These are phyloP conservation scores for Pseudolycoriella hygida DNA, from an alignment of 2,888 invertebrate genomes.

Conservation along the genomic window DNA sequence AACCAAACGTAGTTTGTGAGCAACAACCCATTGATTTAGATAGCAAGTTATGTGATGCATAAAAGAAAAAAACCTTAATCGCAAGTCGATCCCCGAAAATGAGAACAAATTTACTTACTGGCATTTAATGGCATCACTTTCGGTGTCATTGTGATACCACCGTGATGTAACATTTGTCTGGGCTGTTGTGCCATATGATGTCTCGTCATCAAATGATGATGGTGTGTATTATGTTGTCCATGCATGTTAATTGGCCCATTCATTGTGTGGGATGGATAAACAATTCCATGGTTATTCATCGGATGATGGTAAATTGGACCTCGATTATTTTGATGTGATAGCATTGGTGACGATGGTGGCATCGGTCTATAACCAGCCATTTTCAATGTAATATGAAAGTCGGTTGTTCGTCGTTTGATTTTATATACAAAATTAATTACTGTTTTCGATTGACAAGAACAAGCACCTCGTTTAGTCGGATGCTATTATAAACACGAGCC, in stretches of 20 bases:
- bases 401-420: neutral
- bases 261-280: slow-evolving; percentile 28
- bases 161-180: slow-evolving; percentile 3
- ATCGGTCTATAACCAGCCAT: slow-evolving; percentile 17
- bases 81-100: neutral
- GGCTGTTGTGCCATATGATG: slow-evolving; percentile 13
- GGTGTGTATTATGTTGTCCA: slow-evolving; percentile 18
- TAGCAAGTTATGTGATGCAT: too few relatives aligned
- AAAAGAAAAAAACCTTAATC: too few relatives aligned
- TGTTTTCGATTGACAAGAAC: too few relatives aligned
- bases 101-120: slow-evolving; percentile 22
- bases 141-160: slow-evolving; percentile 14
- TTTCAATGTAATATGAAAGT: neutral
- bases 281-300: slow-evolving; percentile 25
- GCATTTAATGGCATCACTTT: slow-evolving; percentile 28
- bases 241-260: slow-evolving; percentile 19
- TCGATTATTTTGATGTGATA: slow-evolving; percentile 9
- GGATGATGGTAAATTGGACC: slow-evolving; percentile 22
- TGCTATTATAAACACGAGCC: too few relatives aligned
- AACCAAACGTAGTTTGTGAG: too few relatives aligned
- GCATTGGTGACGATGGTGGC: slow-evolving; percentile 17
- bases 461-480: too few relatives aligned
- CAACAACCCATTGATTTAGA: too few relatives aligned
- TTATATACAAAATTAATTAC: too few relatives aligned
- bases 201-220: slow-evolving; percentile 12